phyloP scores from a whole-genome alignment of 2,888 invertebrate species.

The Acleris sparsana region DNA sequence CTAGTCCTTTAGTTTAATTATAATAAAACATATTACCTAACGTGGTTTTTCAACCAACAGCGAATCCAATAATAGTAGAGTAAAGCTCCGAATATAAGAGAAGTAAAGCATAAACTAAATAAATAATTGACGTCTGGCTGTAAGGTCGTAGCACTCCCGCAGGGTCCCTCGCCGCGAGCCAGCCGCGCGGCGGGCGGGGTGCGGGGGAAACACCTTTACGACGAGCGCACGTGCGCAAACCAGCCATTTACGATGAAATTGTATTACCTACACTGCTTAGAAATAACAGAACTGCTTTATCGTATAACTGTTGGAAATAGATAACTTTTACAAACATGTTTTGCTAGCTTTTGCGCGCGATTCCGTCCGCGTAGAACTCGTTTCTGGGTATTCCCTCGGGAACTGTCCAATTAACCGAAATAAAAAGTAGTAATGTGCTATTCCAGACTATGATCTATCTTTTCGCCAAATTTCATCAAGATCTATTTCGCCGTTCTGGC shows the following conservation, averaged over 20 bases:
- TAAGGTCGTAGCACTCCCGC: constrained; percentile 39
- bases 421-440: no score
- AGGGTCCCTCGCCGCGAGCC: constrained; percentile 35
- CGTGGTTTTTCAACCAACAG: neutral
- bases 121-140: constrained; percentile 14
- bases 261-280: constrained; percentile 53
- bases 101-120: neutral
- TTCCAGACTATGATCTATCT: no score
- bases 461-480: no score
- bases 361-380: no score
- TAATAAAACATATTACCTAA: neutral
- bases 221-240: constrained; percentile 60
- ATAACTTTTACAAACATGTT: neutral
- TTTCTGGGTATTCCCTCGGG: no score
- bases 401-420: no score
- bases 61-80: neutral
- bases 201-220: constrained; percentile 61
- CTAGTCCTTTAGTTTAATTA: no score
- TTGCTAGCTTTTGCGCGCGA: neutral
- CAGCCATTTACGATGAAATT: constrained; percentile 68
- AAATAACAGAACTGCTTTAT: constrained; percentile 10
- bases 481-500: no score
- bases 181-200: constrained; percentile 6
- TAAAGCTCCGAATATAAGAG: neutral
- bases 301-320: constrained; percentile 2